Conservation (phyloP, 2,888 invertebrate species). For the Colostygia pectinataria region DNA sequence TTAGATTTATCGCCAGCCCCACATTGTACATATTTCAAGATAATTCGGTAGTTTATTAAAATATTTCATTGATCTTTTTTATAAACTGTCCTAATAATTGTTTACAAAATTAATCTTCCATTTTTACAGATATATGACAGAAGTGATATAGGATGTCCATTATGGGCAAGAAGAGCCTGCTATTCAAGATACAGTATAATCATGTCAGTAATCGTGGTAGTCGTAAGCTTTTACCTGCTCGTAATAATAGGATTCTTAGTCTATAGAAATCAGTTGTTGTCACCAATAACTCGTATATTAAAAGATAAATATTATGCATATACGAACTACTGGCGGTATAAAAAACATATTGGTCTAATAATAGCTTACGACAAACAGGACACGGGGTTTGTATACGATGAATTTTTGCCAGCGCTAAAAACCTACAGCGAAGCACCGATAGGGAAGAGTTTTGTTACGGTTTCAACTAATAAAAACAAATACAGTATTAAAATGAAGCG, state of each 20-base stretch:
- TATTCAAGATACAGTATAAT: conserved; percentile 51
- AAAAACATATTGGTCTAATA: conserved; percentile 8
- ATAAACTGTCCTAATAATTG: too few species aligned
- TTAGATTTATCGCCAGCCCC: too few species aligned
- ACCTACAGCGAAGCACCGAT: conserved; percentile 51
- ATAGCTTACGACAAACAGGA: conserved; percentile 39
- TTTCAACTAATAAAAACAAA: conserved; percentile 41
- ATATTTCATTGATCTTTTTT: background rate
- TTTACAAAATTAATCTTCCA: background rate
- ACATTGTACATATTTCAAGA: too few species aligned
- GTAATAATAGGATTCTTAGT: conserved; percentile 46
- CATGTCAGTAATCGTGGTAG: conserved; percentile 42
- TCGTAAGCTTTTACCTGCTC: conserved; percentile 44
- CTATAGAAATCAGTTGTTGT: conserved; percentile 47
- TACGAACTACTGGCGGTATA: conserved; percentile 13
- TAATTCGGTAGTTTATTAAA: too few species aligned
- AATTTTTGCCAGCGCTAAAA: conserved; percentile 61
- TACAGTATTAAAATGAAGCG: conserved; percentile 20
- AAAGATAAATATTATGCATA: conserved; percentile 10
- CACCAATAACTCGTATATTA: conserved; percentile 11
- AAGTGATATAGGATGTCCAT: conserved; percentile 50
- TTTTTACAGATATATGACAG: conserved; percentile 59
- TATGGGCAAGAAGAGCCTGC: conserved; percentile 56
- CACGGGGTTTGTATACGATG: conserved; percentile 63
- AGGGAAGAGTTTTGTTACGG: conserved; percentile 43